These are phyloP conservation scores for Oplegnathus fasciatus DNA, from an alignment of 2,113 vertebrate genomes.

Conservation along the genomic window DNA sequence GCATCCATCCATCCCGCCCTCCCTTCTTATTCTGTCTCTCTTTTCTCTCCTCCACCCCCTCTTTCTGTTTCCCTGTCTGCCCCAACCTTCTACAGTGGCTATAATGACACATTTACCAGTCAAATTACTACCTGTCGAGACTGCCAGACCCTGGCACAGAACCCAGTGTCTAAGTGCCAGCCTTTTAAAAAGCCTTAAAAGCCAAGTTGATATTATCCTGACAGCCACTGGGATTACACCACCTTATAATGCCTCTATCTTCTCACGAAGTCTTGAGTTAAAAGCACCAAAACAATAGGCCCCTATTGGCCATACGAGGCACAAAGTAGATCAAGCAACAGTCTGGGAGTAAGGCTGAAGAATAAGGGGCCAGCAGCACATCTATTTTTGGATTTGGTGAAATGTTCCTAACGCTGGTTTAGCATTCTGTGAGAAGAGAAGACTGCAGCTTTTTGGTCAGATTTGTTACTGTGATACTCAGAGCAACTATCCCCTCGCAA, in stretches of 20 bases:
- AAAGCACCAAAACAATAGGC: slow-evolving; percentile 63
- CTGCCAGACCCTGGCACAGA: slow-evolving; percentile 71
- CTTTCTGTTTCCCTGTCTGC: slow-evolving; percentile 57
- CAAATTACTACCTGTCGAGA: slow-evolving; percentile 80
- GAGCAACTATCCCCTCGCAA: slow-evolving; percentile 41
- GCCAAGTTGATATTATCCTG: slow-evolving; percentile 72
- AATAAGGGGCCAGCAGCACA: slow-evolving; percentile 34
- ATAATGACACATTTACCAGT: slow-evolving; percentile 83
- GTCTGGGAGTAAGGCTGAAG: slow-evolving; percentile 26
- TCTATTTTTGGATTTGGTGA: slow-evolving; percentile 67
- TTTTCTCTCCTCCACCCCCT: slow-evolving; percentile 16
- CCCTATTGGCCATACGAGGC: slow-evolving; percentile 41
- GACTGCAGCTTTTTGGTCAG: slow-evolving; percentile 44
- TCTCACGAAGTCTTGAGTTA: slow-evolving; percentile 52
- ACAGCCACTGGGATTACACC: slow-evolving; percentile 63
- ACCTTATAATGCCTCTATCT: slow-evolving; percentile 44
- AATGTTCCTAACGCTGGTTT: slow-evolving; percentile 47
- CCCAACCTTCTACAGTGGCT: slow-evolving; percentile 63
- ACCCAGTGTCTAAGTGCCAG: slow-evolving; percentile 63
- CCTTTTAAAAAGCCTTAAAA: slow-evolving; percentile 70
- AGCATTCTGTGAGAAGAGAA: slow-evolving; percentile 48
- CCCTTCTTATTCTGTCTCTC: slow-evolving; percentile 15
- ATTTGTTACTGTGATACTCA: slow-evolving; percentile 55
- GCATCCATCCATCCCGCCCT: slow-evolving; percentile 15
- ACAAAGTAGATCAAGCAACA: slow-evolving; percentile 38